phyloP scores from a whole-genome alignment of 2,113 vertebrate genomes.

The Narcine bancroftii region DNA sequence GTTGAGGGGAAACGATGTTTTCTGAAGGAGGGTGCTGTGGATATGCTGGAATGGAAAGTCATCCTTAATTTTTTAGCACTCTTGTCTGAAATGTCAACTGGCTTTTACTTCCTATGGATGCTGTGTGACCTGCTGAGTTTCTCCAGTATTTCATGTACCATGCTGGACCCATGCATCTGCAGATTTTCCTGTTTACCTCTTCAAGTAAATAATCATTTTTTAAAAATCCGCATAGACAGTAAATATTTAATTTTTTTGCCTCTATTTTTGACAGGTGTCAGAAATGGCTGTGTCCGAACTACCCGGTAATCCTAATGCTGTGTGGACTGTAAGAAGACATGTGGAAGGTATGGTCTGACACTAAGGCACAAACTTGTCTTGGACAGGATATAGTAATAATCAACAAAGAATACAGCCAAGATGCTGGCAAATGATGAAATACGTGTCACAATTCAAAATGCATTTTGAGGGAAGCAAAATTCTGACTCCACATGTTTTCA shows the following conservation, averaged over 20 bases:
- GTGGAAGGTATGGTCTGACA: conserved; percentile 73
- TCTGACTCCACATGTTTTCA: conserved; percentile 42
- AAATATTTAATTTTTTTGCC: conserved; percentile 32
- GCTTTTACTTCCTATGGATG: too few species aligned
- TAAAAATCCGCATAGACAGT: too few species aligned
- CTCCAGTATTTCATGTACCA: too few species aligned
- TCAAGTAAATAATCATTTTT: not conserved
- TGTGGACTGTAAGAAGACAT: conserved; percentile 93
- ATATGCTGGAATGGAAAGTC: too few species aligned
- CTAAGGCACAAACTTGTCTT: not conserved
- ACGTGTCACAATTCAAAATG: not conserved
- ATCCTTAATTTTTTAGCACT: too few species aligned
- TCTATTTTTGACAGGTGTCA: conserved; percentile 70
- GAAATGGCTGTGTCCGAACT: conserved; percentile 98
- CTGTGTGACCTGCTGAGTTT: too few species aligned
- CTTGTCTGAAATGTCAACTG: too few species aligned
- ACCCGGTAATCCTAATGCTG: conserved; percentile 96
- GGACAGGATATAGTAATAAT: not conserved
- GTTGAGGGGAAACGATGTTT: too few species aligned
- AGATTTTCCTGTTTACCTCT: too few species aligned
- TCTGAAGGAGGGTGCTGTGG: too few species aligned
- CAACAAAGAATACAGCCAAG: not conserved
- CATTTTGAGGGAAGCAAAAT: conserved; percentile 33
- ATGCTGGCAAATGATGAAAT: not conserved
- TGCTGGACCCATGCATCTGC: too few species aligned